Evolutionary conservation across 1,140 invertebrate species (phyloP).

Genomic region (Tetragnatha versicolor): DNA sequence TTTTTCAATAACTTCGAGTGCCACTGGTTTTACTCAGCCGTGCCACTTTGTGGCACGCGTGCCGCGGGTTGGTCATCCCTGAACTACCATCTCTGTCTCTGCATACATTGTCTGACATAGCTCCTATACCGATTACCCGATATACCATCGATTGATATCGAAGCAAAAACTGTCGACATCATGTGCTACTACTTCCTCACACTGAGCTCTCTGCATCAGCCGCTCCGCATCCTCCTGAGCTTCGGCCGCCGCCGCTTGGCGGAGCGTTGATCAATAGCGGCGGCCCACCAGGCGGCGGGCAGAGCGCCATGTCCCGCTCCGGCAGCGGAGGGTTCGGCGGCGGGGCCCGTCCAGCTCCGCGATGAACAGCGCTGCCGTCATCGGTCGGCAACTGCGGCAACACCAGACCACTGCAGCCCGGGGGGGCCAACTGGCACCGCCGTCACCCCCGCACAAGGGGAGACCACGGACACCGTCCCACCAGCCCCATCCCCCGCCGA

Average conservation of each 20-base stretch:
- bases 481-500: conserved; percentile 45
- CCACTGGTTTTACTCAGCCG: too few relatives aligned
- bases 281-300: conserved; percentile 46
- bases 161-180: too few relatives aligned
- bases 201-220: background rate
- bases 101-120: too few relatives aligned
- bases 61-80: too few relatives aligned
- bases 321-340: conserved; percentile 42
- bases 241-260: background rate
- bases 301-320: conserved; percentile 43
- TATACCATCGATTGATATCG: too few relatives aligned
- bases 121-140: too few relatives aligned
- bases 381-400: conserved; percentile 60
- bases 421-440: conserved; percentile 48
- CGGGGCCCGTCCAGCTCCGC: conserved; percentile 32
- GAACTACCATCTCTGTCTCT: too few relatives aligned
- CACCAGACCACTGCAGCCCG: conserved; percentile 55
- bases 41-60: too few relatives aligned
- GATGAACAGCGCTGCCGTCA: conserved; percentile 61
- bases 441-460: conserved; percentile 57
- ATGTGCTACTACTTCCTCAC: background rate
- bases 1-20: too few relatives aligned
- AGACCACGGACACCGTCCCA: conserved; percentile 58
- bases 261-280: conserved; percentile 12
- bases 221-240: background rate